These are phyloP conservation scores for Thomomys bottae DNA, from an alignment of 2,113 vertebrate genomes.

Conservation along the genomic window DNA sequence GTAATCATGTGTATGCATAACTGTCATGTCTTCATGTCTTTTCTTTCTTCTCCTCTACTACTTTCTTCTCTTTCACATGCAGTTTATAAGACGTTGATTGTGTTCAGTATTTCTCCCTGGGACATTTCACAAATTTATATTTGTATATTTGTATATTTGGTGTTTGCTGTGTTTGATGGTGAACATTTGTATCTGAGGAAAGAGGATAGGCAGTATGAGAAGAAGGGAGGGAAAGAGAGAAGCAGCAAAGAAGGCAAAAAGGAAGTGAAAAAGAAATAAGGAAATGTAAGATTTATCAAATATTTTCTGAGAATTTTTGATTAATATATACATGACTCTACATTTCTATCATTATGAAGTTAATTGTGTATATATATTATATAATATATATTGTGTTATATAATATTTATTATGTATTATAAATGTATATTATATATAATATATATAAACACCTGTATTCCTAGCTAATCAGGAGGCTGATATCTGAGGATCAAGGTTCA, in stretches of 20 bases:
- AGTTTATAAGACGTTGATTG: background rate
- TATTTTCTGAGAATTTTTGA: background rate
- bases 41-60: background rate
- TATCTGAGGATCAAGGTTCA: too few species aligned
- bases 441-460: too few species aligned
- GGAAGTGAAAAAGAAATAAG: too few species aligned
- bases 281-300: background rate
- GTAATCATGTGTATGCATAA: rapidly evolving
- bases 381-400: too few species aligned
- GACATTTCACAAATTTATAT: background rate
- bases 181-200: too few species aligned
- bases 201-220: too few species aligned
- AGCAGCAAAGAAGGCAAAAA: too few species aligned
- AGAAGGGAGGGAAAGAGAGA: too few species aligned
- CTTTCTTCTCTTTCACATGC: background rate
- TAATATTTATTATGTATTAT: too few species aligned
- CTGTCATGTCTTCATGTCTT: background rate
- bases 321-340: background rate
- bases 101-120: background rate
- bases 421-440: too few species aligned
- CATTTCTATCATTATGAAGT: background rate
- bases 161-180: background rate
- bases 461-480: too few species aligned
- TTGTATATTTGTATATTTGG: background rate
- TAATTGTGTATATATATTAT: background rate